Evolutionary conservation across 2,888 invertebrate species (phyloP), one percentile per base, ranked within the genome.

Genomic region (Dichetophora obliterata): DNA sequence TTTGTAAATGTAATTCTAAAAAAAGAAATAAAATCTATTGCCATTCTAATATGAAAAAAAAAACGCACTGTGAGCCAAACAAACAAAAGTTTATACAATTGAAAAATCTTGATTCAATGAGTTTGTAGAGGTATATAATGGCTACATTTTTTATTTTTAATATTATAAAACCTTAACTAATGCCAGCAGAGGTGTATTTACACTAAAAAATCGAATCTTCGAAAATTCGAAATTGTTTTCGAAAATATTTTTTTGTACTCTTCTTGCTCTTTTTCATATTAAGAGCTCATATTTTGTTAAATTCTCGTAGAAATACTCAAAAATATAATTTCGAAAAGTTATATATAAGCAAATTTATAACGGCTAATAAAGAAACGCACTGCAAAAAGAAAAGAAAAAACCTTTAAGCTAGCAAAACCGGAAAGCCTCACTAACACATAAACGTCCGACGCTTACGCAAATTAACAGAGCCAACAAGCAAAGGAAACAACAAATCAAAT

Each of bases 391-490:
- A 2, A 43, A 19, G 22, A 19, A 37, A 5, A 5, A 48, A 48
- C 2, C 14, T 31, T 4, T 31, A 34, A 9, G 5, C 0, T 5
- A 63, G 14, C 31, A 19, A 37, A 16, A 37, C 52, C 52, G 52
- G 50, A 69, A 69, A 50, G 9, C 22, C 24, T 27, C 48, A 48
- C 48, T 22, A 69, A 43, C 22, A n/a, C 37, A 43, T 22, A 8
- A 61, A 31, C 63, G 37, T 69, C 5, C 9, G 48, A 11, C 66
- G 48, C 43, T 50, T 69, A 69, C 50, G 31, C 69, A 71, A 57
- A 59, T 57, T 31, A 63, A 34, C 68, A 34, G 43, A 43, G 68
- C 37, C 66, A 68, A 75, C 59, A 59, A 69, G 24, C 69, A 69
- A 75, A 59, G 59, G 75, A 48, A 63, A 63, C 52, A 43, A 31